Percentiles rank a stretch among this genome's conserved stretches.
phyloP scores from a whole-genome alignment of 2,113 vertebrate genomes.

The Ictalurus furcatus region DNA sequence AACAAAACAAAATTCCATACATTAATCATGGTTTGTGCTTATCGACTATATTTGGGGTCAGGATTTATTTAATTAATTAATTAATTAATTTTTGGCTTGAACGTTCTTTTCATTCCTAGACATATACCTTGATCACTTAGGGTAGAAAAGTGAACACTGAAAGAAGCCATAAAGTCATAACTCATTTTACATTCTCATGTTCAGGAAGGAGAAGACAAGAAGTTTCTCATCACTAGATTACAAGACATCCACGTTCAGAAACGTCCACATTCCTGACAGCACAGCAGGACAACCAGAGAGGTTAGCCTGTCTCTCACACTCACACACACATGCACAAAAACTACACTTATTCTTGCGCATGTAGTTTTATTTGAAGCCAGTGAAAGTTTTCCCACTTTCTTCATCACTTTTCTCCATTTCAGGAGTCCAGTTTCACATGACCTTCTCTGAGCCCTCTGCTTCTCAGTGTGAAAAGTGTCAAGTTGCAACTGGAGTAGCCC shows the following conservation, averaged over 20 bases:
- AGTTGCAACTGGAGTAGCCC: not conserved
- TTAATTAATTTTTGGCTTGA: not conserved
- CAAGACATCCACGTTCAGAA: conserved; percentile 73
- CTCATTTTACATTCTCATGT: conserved; percentile 10
- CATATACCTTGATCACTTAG: not conserved
- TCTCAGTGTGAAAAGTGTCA: not conserved
- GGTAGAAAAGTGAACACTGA: not conserved
- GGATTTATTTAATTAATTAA: not conserved
- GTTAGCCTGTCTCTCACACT: conserved; percentile 22
- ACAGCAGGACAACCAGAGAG: conserved; percentile 54
- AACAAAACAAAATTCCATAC: not conserved
- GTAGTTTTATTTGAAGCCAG: not conserved
- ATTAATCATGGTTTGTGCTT: not conserved
- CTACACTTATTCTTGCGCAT: conserved; percentile 48
- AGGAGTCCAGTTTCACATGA: conserved; percentile 47
- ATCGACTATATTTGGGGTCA: not conserved
- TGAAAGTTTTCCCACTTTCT: not conserved
- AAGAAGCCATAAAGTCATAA: not conserved
- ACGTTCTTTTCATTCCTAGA: not conserved
- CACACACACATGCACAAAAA: not conserved
- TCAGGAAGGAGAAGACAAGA: conserved; percentile 90
- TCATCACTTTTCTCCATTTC: not conserved
- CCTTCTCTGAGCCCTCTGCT: not conserved
- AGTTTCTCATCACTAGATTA: conserved; percentile 84
- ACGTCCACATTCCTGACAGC: conserved; percentile 42